Conservation (phyloP, 2,113 vertebrate species). For the Pterocles burchelli region DNA sequence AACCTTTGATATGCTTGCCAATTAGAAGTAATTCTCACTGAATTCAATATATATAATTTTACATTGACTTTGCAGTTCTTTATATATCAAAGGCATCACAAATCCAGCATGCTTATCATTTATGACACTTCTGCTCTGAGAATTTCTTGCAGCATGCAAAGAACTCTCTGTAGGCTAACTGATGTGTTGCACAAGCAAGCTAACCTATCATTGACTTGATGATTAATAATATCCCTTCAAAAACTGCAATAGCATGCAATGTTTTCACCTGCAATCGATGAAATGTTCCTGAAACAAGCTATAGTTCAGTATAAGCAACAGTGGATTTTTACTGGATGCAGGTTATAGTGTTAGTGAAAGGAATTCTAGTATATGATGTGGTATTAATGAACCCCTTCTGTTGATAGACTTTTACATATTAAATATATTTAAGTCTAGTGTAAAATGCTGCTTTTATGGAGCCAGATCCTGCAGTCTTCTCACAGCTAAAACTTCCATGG, state of each 20-base stretch:
- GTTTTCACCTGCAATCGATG: not conserved
- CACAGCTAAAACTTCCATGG: not conserved
- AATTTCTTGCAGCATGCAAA: constrained; percentile 78
- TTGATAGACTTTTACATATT: not conserved
- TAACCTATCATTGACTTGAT: not conserved
- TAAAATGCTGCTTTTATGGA: constrained; percentile 38
- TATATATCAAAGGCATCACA: constrained; percentile 62
- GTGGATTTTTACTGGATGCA: not conserved
- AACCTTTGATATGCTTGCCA: constrained; percentile 76
- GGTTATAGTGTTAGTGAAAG: not conserved
- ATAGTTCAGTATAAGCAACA: not conserved
- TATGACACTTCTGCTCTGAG: constrained; percentile 68
- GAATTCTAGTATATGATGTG: not conserved
- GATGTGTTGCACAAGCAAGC: constrained; percentile 61
- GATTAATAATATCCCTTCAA: not conserved
- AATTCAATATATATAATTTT: constrained; percentile 40
- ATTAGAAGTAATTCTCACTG: constrained; percentile 51
- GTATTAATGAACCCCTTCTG: not conserved
- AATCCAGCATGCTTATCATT: constrained; percentile 76
- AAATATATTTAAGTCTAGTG: not conserved
- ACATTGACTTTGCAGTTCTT: constrained; percentile 62
- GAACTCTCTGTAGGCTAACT: constrained; percentile 67
- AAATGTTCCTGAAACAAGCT: not conserved
- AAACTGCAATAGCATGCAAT: not conserved
- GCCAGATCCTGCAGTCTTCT: constrained; percentile 46